Evolutionary conservation across 1,140 invertebrate genomes (phyloP), one percentile per base, ranked within the genome.

Genomic region (Acromyrmex charruanus): DNA sequence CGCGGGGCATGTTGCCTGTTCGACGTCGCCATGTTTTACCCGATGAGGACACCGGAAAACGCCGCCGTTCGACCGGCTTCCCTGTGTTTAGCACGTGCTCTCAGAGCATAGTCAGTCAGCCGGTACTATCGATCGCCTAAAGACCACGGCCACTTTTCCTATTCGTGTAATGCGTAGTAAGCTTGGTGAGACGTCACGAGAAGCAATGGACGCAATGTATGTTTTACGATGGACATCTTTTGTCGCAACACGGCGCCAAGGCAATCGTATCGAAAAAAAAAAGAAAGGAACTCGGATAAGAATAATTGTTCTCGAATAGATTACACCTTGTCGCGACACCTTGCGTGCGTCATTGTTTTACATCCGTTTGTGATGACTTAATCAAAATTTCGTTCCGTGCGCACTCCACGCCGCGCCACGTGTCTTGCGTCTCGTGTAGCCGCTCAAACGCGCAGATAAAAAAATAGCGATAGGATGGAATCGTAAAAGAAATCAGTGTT

Each of bases 161-260:
- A 87, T 91, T 92, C 86, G 65, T 88, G 88, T 89, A 91, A 91
- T 87, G 89, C 88, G 88, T 92, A 89, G 88, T 92, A 92, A 92
- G 91, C 88, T 12, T 69, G 80, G 51, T 31, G 86, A 75, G 39
- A 85, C 86, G 68, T 84, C 86, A 75, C 80, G 69, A 66, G 77
- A 51, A 80, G 25, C 61, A 58, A 44, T 51, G 77, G 31, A 58
- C 31, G 63, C 25, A 16, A 16, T 12, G n/a, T n/a, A 16, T 18
- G 35, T 35, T 28, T 16, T 35, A 3, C 55, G 18, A 68, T 10
- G 35, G 25, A 35, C 18, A 44, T n/a, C 28, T 66, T 44, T 39
- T 18, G 44, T 68, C 61, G 44, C 61, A 10, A 14, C 44, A 14
- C 44, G 77, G 49, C 77, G 63, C 31, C 35, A 28, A 25, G 35